These are phyloP conservation scores for Aleiodes sp. DNA, from an alignment of 1,140 invertebrate genomes.

Conservation along the genomic window DNA sequence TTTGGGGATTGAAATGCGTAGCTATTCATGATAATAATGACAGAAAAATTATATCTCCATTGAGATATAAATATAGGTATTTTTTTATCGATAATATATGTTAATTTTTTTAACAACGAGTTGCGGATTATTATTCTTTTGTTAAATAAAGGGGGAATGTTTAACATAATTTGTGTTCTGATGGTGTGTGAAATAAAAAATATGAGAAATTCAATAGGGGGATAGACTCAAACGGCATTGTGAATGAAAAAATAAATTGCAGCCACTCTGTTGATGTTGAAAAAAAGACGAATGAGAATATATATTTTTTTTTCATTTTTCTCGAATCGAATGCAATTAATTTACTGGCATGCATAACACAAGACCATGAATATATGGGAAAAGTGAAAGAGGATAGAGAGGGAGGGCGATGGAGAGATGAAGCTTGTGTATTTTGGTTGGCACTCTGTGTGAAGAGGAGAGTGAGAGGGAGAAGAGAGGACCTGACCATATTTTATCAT, in stretches of 20 bases:
- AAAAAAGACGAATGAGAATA: neutral
- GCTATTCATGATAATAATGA: no score
- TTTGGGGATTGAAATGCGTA: no score
- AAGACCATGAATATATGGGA: slow-evolving; percentile 41
- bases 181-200: no score
- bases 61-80: no score
- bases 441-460: neutral
- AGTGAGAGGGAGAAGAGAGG: neutral
- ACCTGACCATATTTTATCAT: slow-evolving; percentile 52
- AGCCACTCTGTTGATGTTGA: neutral
- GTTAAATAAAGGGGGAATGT: no score
- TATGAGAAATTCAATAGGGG: no score
- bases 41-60: no score
- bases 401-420: neutral
- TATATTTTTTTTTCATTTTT: neutral
- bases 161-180: no score
- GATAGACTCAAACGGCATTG: neutral
- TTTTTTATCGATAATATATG: no score
- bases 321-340: slow-evolving; percentile 50
- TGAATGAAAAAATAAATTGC: neutral
- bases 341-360: slow-evolving; percentile 47
- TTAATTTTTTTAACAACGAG: no score
- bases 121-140: no score
- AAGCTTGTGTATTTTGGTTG: slow-evolving; percentile 4
- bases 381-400: neutral